Percentiles rank a stretch among this genome's conserved stretches.
These are phyloP conservation scores for Coregonus clupeaformis DNA, from an alignment of 2,113 vertebrate species.

Conservation along the genomic window DNA sequence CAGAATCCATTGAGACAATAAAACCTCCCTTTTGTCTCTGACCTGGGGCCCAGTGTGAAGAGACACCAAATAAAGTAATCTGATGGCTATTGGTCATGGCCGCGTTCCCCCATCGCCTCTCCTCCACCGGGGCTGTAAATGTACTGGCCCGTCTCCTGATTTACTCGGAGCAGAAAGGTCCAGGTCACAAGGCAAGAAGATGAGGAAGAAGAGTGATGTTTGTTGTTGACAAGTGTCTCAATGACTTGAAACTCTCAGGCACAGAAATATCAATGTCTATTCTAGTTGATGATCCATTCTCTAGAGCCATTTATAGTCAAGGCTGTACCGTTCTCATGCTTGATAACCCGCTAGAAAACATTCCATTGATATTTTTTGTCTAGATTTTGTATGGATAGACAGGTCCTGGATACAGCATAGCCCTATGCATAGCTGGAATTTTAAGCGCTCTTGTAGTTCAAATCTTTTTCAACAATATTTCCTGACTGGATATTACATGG, in stretches of 20 bases:
- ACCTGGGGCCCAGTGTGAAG: background rate
- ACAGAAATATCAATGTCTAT: background rate
- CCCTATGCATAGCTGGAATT: too few species aligned
- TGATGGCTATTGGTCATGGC: background rate
- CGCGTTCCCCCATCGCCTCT: constrained; percentile 1
- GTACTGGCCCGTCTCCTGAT: constrained; percentile 1
- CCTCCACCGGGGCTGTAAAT: background rate
- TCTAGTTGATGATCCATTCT: too few species aligned
- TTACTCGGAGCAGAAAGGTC: constrained; percentile 5
- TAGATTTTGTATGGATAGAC: background rate
- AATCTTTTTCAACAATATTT: background rate
- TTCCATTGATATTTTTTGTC: background rate
- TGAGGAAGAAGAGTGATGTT: background rate
- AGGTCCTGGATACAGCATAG: background rate
- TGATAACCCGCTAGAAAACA: background rate
- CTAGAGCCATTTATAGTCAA: background rate
- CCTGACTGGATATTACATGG: background rate
- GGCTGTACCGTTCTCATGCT: background rate
- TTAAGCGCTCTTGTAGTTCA: background rate
- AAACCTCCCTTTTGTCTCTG: background rate
- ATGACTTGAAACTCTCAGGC: background rate
- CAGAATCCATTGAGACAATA: background rate
- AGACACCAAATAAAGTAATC: constrained; percentile 32
- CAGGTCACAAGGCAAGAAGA: background rate
- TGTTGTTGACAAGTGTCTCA: background rate